These are phyloP conservation scores for Nasua narica DNA, from an alignment of 2,797 vertebrate species.

Conservation along the genomic window DNA sequence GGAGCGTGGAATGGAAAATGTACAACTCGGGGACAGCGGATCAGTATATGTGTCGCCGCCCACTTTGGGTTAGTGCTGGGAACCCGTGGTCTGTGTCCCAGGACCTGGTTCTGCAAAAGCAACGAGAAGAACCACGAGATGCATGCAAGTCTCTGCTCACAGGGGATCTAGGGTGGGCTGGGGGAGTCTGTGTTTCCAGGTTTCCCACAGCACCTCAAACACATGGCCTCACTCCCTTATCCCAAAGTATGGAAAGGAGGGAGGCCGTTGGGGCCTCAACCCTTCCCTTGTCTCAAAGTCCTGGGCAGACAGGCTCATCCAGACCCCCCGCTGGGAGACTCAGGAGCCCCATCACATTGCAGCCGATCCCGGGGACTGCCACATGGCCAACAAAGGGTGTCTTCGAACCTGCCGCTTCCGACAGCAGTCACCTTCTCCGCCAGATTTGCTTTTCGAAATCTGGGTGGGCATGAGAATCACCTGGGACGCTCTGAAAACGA, in stretches of 20 bases:
- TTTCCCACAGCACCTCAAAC: background rate
- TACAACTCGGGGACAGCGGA: rapidly evolving
- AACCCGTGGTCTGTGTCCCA: background rate
- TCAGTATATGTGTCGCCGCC: rapidly evolving
- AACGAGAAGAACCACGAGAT: rapidly evolving
- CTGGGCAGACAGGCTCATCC: no score
- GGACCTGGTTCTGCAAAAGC: background rate
- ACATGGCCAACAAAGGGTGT: background rate
- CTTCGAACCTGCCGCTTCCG: background rate
- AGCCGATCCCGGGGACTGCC: background rate
- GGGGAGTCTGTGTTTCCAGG: background rate
- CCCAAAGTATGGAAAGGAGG: background rate
- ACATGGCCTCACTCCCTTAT: background rate
- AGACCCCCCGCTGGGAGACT: background rate
- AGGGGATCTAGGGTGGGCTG: background rate
- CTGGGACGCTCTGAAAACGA: background rate
- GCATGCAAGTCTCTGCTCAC: background rate
- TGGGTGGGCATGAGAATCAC: background rate
- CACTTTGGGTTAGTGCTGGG: background rate
- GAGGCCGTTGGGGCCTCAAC: background rate
- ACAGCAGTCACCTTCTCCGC: background rate
- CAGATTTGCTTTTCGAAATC: background rate
- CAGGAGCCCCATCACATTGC: background rate
- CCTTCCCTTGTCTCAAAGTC: background rate
- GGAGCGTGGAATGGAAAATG: background rate